Percentiles rank a stretch among this genome's conserved stretches.
Conservation (phyloP, 2,888 invertebrate species). For the Galerucella nymphaeae region DNA sequence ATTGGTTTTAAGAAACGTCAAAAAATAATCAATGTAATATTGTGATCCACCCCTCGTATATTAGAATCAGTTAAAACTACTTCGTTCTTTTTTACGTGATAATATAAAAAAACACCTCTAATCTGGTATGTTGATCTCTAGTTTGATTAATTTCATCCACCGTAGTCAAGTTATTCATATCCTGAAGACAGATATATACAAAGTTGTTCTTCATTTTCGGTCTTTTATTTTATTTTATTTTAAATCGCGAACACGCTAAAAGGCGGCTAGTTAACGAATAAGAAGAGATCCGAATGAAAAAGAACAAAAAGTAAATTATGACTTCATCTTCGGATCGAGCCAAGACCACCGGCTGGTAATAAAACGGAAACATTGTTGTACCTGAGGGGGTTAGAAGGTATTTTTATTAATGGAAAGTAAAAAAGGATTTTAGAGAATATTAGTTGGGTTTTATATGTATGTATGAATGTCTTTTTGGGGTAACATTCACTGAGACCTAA, state of each 20-base stretch:
- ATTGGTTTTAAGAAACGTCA: too few relatives aligned
- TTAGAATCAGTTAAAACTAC: neutral
- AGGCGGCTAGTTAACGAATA: conserved; percentile 1
- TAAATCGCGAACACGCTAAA: neutral
- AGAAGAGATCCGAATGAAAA: neutral
- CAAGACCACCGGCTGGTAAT: neutral
- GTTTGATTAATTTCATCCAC: neutral
- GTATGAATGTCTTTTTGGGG: too few relatives aligned
- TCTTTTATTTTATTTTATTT: neutral
- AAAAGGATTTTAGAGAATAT: too few relatives aligned
- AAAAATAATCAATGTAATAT: neutral
- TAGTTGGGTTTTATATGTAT: too few relatives aligned
- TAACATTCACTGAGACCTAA: too few relatives aligned
- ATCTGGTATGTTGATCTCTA: neutral
- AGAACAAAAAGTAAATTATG: neutral
- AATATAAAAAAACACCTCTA: neutral
- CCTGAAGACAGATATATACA: neutral
- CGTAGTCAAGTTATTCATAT: neutral
- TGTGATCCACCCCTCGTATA: neutral
- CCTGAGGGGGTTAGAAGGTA: neutral
- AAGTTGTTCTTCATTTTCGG: neutral
- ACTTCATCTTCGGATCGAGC: neutral
- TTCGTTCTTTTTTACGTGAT: neutral
- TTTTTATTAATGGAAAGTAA: neutral
- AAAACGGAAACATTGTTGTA: neutral